A percentile compares a stretch with the other conserved stretches of the same genome.
phyloP scores from a whole-genome alignment of 1,140 invertebrate genomes.

The Popillia japonica region DNA sequence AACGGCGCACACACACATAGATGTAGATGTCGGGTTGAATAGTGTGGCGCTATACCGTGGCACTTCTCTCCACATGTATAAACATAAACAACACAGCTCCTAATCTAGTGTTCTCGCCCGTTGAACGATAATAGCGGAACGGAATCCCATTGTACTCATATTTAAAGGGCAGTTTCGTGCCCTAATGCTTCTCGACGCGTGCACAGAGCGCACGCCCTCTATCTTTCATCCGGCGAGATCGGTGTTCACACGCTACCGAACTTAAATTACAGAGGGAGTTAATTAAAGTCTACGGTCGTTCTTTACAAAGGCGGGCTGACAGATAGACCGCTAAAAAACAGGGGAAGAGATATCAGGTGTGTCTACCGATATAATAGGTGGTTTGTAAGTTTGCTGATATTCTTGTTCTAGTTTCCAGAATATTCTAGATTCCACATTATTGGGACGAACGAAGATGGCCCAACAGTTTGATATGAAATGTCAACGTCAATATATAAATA shows the following conservation, averaged over 20 bases:
- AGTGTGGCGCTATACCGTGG: background rate
- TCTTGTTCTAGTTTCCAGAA: no score
- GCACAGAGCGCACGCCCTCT: background rate
- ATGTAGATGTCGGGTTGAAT: background rate
- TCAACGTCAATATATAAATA: no score
- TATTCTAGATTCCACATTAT: no score
- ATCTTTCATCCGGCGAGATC: background rate
- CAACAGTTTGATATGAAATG: no score
- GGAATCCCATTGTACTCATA: slow-evolving; percentile 33
- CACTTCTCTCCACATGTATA: background rate
- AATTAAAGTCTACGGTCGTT: slow-evolving; percentile 5
- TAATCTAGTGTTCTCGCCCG: slow-evolving; percentile 2
- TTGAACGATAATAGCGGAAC: background rate
- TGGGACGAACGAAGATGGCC: no score
- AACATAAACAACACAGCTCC: slow-evolving; percentile 17
- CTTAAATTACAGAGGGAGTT: slow-evolving; percentile 26
- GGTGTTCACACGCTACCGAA: slow-evolving; percentile 22
- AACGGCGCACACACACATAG: background rate
- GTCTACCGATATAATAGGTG: background rate
- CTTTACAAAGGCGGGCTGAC: background rate
- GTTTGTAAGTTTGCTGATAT: no score
- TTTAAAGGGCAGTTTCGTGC: slow-evolving; percentile 26
- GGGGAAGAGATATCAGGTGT: background rate
- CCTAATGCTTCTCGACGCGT: background rate
- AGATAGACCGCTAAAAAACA: background rate